Evolutionary conservation across 2,888 invertebrate genomes (phyloP), one percentile per base, ranked within the genome.

Genomic region (Halocaridina rubra): DNA sequence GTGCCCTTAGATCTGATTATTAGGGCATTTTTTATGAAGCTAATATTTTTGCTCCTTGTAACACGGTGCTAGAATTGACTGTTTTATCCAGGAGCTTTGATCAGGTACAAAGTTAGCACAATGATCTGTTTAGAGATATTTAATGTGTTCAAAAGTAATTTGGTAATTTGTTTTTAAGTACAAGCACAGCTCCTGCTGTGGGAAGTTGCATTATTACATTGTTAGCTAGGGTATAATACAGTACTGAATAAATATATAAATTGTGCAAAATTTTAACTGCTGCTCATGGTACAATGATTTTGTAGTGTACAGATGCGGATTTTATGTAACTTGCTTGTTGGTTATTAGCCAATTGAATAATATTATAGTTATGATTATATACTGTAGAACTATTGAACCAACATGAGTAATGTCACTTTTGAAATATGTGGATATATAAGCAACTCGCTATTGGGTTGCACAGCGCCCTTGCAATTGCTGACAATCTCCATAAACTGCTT

Each of bases 81-180:
- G 71, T 78, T 39, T 39, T 77, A 67, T 72, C 78, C 84, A 78
- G 84, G 84, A 78, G 84, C 84, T 71, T 76, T 69, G 71, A 78
- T 72, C 84, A 78, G 84, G 84, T 84, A 84, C 84, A 84, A 84
- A 84, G 78, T 84, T 84, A 84, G 84, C 84, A 84, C 84, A 84
- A 84, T 78, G 77, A 74, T 84, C 78, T 84, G 77, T 78, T n/a
- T 59, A 84, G 46, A 59, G 53, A 80, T 75, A 76, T 71, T 39
- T 59, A 72, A 27, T 77, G 81, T 81, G 81, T 81, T 69, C 76
- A 39, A 72, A 74, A 74, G 33, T 80, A 72, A 74, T 72, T 61
- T 33, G 61, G 80, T 61, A 74, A 71, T 53, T 53, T 53, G 16
- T 53, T 53, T 53, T 80, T 72, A 57, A 80, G 19, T 59, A 59